Conservation (phyloP, 2,797 vertebrate species). For the Neoniphon sammara region DNA sequence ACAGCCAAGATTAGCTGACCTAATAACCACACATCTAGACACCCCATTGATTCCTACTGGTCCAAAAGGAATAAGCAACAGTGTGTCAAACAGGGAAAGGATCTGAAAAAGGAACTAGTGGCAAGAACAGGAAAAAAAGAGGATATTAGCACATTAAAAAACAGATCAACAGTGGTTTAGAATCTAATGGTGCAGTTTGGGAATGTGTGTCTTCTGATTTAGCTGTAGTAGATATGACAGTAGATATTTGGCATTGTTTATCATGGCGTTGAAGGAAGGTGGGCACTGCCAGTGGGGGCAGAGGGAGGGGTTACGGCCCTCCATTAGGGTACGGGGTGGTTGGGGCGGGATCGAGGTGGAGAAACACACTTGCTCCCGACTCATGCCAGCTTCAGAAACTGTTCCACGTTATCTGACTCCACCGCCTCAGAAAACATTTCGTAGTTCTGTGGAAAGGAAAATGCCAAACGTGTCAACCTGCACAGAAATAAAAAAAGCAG, state of each 20-base stretch:
- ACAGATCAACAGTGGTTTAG: conserved; percentile 49
- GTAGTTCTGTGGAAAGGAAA: conserved; percentile 84
- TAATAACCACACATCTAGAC: conserved; percentile 63
- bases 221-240: no score
- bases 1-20: conserved; percentile 60
- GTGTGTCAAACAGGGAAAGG: conserved; percentile 33
- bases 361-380: conserved; percentile 18
- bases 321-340: conserved; percentile 17
- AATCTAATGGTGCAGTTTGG: conserved; percentile 45
- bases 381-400: conserved; percentile 95
- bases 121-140: conserved; percentile 21
- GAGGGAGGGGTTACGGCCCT: conserved; percentile 49
- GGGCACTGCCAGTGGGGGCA: conserved; percentile 54
- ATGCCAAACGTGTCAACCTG: not conserved
- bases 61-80: conserved; percentile 52
- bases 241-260: conserved; percentile 82
- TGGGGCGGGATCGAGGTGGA: conserved; percentile 25
- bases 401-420: conserved; percentile 89
- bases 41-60: conserved; percentile 48
- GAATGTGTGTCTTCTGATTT: conserved; percentile 67
- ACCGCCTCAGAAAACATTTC: conserved; percentile 93
- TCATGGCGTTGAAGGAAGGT: conserved; percentile 75
- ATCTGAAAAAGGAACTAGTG: conserved; percentile 28
- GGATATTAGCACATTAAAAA: conserved; percentile 23
- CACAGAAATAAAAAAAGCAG: not conserved